These are phyloP conservation scores for Fabriciana adippe DNA, from an alignment of 2,888 invertebrate genomes.

Conservation along the genomic window DNA sequence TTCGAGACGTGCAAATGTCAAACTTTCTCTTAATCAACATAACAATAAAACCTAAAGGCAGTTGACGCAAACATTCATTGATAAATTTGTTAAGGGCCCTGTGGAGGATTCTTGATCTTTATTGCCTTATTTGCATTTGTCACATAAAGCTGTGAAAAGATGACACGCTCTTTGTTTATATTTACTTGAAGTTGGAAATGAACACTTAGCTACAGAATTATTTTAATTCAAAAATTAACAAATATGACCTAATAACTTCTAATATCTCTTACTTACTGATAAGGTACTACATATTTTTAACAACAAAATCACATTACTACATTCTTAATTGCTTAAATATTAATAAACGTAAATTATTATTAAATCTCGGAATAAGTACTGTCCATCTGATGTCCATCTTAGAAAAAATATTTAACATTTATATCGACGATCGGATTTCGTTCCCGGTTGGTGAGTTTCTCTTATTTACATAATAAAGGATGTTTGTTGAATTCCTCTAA, in stretches of 20 bases:
- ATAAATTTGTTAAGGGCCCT: conserved; percentile 30
- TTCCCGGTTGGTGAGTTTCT: conserved; percentile 30
- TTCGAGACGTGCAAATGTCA: neutral
- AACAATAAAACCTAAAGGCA: conserved; percentile 49
- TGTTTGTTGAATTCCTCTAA: conserved; percentile 15
- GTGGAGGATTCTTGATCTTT: conserved; percentile 31
- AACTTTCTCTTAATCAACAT: conserved; percentile 73
- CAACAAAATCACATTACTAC: no score
- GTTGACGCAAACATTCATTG: conserved; percentile 34
- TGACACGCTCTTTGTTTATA: neutral
- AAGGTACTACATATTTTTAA: no score
- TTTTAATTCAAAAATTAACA: neutral
- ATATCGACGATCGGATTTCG: conserved; percentile 20
- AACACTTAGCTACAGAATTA: neutral
- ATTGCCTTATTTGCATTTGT: conserved; percentile 38
- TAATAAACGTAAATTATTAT: no score
- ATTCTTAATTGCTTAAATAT: no score
- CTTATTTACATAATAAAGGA: conserved; percentile 39
- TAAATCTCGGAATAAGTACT: neutral
- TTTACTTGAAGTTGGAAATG: conserved; percentile 3
- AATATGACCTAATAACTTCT: no score
- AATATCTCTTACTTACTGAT: no score
- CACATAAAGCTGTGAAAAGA: conserved; percentile 18
- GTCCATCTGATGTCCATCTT: neutral
- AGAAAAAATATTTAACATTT: conserved; percentile 18